Conservation (phyloP, 2,888 invertebrate species). For the Drosophila anceps region DNA sequence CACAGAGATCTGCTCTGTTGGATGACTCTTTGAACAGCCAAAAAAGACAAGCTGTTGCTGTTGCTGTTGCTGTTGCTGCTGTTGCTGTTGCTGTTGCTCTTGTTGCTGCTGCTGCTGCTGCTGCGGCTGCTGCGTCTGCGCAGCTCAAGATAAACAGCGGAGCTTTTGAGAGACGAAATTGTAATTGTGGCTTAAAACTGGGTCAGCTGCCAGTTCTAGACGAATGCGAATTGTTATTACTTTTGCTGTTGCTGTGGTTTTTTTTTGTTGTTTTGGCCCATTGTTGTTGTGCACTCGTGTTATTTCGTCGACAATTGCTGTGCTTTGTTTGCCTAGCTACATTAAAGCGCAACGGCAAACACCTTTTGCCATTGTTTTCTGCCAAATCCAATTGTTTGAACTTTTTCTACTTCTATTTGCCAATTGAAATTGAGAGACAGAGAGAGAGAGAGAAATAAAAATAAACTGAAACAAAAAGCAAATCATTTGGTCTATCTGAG, state of each 20-base stretch:
- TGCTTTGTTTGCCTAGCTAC: constrained; percentile 62
- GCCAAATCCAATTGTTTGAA: constrained; percentile 41
- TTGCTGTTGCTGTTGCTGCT: constrained; percentile 2
- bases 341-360: constrained; percentile 67
- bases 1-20: constrained; percentile 40
- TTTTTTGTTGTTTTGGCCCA: constrained; percentile 25
- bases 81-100: constrained; percentile 34
- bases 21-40: constrained; percentile 62
- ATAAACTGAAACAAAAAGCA: constrained; percentile 8
- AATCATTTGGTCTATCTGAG: constrained; percentile 23
- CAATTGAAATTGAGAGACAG: constrained; percentile 54
- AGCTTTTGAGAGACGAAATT: constrained; percentile 62
- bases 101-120: constrained; percentile 40
- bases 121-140: constrained; percentile 65
- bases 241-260: constrained; percentile 31
- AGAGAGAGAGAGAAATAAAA: constrained; percentile 26
- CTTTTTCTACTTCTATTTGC: constrained; percentile 44
- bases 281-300: constrained; percentile 56
- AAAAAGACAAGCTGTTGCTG: constrained; percentile 51
- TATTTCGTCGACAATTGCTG: constrained; percentile 55
- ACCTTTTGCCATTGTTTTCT: constrained; percentile 63
- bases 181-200: constrained; percentile 80
- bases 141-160: constrained; percentile 39
- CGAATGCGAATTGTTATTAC: constrained; percentile 55
- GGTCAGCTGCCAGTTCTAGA: constrained; percentile 71